A percentile compares a stretch with the other conserved stretches of the same genome.
Conservation (phyloP, 2,888 invertebrate species). For the Monoplex corrugatus region DNA sequence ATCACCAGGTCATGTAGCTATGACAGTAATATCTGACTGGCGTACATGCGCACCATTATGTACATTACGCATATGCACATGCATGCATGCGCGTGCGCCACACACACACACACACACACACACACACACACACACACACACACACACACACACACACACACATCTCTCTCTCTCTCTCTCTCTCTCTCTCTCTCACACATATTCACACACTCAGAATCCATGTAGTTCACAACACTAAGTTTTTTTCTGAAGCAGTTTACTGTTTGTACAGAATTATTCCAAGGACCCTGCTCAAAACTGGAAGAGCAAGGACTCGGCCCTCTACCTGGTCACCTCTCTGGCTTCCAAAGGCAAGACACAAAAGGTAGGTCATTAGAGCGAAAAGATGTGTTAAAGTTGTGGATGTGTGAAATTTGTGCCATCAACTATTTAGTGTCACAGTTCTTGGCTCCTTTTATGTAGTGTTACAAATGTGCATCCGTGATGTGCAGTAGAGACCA, state of each 20-base stretch:
- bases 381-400: too few relatives aligned
- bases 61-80: not conserved
- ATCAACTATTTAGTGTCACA: not conserved
- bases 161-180: not conserved
- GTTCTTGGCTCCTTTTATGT: too few relatives aligned
- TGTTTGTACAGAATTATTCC: conserved; percentile 86
- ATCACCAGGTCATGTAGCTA: too few relatives aligned
- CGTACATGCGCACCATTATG: not conserved
- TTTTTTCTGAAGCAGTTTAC: not conserved
- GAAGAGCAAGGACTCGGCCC: conserved; percentile 97
- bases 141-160: conserved; percentile 16
- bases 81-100: not conserved
- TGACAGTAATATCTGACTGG: not conserved
- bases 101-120: too few relatives aligned
- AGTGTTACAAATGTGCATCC: too few relatives aligned
- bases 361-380: conserved; percentile 69
- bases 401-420: not conserved
- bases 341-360: conserved; percentile 88
- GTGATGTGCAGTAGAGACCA: too few relatives aligned
- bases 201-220: not conserved
- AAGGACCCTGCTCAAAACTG: conserved; percentile 90
- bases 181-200: not conserved
- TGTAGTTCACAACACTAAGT: too few relatives aligned
- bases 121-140: not conserved
- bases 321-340: conserved; percentile 97